Evolutionary conservation across 2,797 vertebrate species (phyloP).

Genomic region (Falco columbarius): DNA sequence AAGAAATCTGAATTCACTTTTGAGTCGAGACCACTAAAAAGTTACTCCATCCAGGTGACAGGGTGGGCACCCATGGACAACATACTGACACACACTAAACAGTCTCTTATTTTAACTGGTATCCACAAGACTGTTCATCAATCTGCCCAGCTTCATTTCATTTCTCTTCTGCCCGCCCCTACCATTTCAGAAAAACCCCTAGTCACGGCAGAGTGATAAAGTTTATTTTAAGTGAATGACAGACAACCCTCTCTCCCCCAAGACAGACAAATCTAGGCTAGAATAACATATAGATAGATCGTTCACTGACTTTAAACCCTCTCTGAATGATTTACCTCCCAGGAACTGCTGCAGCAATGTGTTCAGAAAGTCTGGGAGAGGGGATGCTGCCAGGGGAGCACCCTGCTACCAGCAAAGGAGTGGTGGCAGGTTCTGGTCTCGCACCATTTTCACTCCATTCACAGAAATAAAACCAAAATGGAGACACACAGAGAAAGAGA

Average conservation of each 20-base stretch:
- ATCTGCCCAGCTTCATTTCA: neutral
- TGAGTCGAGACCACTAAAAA: neutral
- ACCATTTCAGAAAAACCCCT: neutral
- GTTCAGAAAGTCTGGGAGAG: constrained; percentile 2
- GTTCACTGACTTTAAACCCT: neutral
- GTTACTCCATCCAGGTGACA: neutral
- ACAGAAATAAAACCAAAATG: neutral
- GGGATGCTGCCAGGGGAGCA: neutral
- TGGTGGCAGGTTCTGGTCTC: constrained; percentile 7
- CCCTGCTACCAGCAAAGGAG: neutral
- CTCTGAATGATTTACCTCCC: constrained; percentile 62
- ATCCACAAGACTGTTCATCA: rapidly evolving
- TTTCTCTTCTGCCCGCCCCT: neutral
- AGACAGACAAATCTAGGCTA: neutral
- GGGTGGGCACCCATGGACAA: neutral
- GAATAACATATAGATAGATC: neutral
- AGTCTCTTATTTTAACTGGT: neutral
- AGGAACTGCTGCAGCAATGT: neutral
- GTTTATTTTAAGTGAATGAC: neutral
- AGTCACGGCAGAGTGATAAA: neutral
- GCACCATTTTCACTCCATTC: constrained; percentile 12
- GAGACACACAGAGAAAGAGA: constrained; percentile 2
- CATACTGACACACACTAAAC: rapidly evolving
- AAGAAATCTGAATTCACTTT: neutral
- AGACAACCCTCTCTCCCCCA: neutral